Base-by-base conservation (phyloP, 2,113 vertebrate genomes). In the Tautogolabrus adspersus region DNA sequence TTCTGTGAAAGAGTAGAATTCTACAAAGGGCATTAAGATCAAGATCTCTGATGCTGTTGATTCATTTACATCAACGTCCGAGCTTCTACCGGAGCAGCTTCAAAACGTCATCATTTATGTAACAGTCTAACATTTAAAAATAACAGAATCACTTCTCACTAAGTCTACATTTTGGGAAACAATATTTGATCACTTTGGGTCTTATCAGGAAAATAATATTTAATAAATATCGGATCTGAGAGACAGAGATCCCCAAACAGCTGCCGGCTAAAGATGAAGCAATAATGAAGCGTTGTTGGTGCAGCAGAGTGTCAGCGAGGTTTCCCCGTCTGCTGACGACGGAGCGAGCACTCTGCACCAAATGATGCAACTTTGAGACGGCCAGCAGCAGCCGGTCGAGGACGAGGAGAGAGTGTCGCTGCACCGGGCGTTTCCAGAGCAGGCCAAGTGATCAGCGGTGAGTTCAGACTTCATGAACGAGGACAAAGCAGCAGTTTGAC, bases 331-430 rank as follows among this genome's bases (percentile, higher is more conserved):
- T 40, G 72, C 55, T 23, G 21, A 40, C 42, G 59, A 15, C 44
- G 8, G 47, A 8, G 6, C 19, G 10, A 73, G 51, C 61, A 15
- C 72, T 83, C 71, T 75, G 80, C 83, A 81, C 77, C 72, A 68
- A 69, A 65, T 77, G 21, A 81, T 78, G 83, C 73, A 85, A 51
- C 81, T 37, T 19, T 16, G 23, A 70, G 49, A 57, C 64, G 51
- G 34, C 42, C 61, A 13, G 54, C 64, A 47, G 9, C 52, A 13
- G 38, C 10, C 44, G 3, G 61, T 1, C 0, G 6, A 23, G 21
- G 11, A 1, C 15, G 11, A 19, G n/a, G 6, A 21, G 1, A 38
- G 15, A 10, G 2, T 16, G 47, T 21, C 30, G 0, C 34, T 37
- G 57, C 49, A 34, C 34, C 44, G 46, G 16, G 2, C 1, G 18